phyloP scores from a whole-genome alignment of 2,113 vertebrate genomes.

The Phalacrocorax aristotelis region DNA sequence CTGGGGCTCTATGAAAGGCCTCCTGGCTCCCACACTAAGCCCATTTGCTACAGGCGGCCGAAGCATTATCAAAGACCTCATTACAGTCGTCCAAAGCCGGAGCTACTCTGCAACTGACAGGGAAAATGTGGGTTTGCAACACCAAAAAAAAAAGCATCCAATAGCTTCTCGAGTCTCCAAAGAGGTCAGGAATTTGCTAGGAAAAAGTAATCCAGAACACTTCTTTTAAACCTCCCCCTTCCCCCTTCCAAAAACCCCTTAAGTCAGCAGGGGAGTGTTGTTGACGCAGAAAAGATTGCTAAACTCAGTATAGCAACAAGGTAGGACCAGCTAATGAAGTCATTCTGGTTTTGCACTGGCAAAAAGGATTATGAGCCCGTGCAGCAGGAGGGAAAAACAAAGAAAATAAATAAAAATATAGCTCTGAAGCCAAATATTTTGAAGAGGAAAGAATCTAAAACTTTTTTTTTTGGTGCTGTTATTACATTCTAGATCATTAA shows the following conservation, averaged over 20 bases:
- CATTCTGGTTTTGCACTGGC: background rate
- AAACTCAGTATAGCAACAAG: background rate
- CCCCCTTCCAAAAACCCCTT: background rate
- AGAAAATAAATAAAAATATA: background rate
- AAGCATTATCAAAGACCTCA: background rate
- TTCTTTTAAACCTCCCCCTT: background rate
- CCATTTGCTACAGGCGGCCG: slow-evolving; percentile 26
- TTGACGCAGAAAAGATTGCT: slow-evolving; percentile 22
- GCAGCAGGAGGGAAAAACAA: background rate
- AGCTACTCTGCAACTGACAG: slow-evolving; percentile 16
- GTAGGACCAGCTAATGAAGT: background rate
- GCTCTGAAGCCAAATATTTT: background rate
- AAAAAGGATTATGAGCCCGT: background rate
- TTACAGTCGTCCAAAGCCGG: background rate
- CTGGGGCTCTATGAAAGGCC: background rate
- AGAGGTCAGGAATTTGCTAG: slow-evolving; percentile 20
- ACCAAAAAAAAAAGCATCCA: background rate
- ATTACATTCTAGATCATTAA: background rate
- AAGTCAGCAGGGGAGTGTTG: slow-evolving; percentile 42
- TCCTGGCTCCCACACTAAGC: background rate
- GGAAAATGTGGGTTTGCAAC: slow-evolving; percentile 23
- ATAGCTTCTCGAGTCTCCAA: slow-evolving; percentile 8
- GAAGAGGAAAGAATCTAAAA: background rate
- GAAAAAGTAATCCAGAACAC: slow-evolving; percentile 47
- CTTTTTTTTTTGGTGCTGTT: background rate